phyloP scores from a whole-genome alignment of 2,113 vertebrate genomes.

The Picathartes gymnocephalus region DNA sequence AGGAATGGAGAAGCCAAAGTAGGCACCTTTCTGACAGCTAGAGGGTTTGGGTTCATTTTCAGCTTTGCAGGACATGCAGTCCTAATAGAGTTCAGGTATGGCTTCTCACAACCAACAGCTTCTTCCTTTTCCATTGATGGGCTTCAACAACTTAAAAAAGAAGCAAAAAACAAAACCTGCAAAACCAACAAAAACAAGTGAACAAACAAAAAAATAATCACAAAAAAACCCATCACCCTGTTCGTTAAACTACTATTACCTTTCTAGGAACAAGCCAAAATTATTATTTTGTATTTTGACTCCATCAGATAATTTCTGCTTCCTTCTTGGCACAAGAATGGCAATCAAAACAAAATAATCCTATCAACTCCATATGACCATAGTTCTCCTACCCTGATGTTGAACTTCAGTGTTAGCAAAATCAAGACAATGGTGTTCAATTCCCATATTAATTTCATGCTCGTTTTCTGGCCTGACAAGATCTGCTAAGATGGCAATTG shows the following conservation, averaged over 20 bases:
- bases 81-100: neutral
- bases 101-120: neutral
- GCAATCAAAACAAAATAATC: neutral
- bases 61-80: neutral
- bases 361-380: neutral
- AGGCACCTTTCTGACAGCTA: neutral
- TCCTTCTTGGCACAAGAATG: neutral
- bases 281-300: neutral
- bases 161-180: neutral
- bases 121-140: neutral
- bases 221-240: accelerated
- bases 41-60: neutral
- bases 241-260: neutral
- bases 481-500: neutral
- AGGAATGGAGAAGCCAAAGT: neutral
- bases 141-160: neutral
- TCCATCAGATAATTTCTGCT: neutral
- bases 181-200: neutral
- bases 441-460: neutral
- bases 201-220: neutral
- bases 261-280: neutral
- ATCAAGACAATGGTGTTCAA: neutral
- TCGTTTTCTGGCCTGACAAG: neutral
- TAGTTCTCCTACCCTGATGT: neutral
- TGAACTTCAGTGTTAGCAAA: neutral